phyloP scores from a whole-genome alignment of 2,113 vertebrate species.

The Odocoileus virginianus region DNA sequence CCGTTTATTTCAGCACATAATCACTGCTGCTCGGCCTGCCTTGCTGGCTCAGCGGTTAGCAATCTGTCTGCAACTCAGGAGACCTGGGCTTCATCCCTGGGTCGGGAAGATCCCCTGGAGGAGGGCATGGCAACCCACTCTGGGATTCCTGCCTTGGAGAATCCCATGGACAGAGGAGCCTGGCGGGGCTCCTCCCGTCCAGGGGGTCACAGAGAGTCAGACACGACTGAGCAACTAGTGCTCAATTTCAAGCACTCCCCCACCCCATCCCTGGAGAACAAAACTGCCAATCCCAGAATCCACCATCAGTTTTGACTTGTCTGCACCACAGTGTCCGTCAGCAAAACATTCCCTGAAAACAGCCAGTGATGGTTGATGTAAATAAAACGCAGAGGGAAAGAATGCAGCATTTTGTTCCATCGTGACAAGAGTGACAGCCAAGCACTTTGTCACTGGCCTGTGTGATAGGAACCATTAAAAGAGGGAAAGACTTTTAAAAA shows the following conservation, averaged over 20 bases:
- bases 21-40: background rate
- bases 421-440: accelerated
- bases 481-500: accelerated
- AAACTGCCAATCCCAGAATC: accelerated
- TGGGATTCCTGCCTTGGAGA: background rate
- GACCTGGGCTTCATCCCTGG: background rate
- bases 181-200: background rate
- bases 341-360: background rate
- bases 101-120: background rate
- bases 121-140: background rate
- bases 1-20: accelerated
- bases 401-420: accelerated
- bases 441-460: background rate
- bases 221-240: background rate
- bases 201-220: background rate
- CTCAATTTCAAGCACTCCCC: background rate
- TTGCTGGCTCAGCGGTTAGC: accelerated
- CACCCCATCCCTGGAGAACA: background rate
- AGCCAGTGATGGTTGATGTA: accelerated
- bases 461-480: background rate
- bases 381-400: background rate
- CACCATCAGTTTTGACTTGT: accelerated
- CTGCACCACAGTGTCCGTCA: accelerated
- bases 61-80: background rate
- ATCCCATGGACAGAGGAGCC: background rate